Base-by-base conservation (phyloP, 2,888 invertebrate genomes). In the Ecliptopera silaceata region DNA sequence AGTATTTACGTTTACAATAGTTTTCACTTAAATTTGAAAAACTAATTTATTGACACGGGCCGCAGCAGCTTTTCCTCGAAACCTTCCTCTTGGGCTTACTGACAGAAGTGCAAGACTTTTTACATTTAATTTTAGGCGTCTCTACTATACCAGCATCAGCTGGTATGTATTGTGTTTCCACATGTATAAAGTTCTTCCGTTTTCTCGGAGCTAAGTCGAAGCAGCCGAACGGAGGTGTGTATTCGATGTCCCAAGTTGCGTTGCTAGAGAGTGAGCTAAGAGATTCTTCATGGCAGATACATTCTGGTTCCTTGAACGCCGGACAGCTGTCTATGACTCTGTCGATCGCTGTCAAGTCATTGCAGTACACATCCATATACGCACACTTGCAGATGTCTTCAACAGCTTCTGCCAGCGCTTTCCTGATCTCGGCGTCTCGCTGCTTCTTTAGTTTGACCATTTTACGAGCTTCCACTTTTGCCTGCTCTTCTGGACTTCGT, bases 211-310 rank as follows among this genome's bases (percentile, higher is more conserved):
- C 88, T 1, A 94, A 89, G 64, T 93, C 93, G 47, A 95, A 93
- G 34, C 95, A 89, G 0, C 94, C 95, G 38, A 94, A 94, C 0
- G 95, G 95, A 0, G 95, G 94, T 0, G 95, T 95, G 49, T 95
- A 95, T 58, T 94, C 95, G 36, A 95, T 94, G 68, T 95, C 94
- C 80, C 94, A 92, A 54, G 95, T 94, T 1, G 93, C 93, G 59
- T 94, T 94, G 50, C 92, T 92, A 0, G 92, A 92, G 1, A 89
- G 61, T 8, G 89, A 88, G 61, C 89, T 88, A 12, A 89, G 54
- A 0, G 88, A 88, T 64, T 88, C 86, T 12, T 80, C 83, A 41
- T 81, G 68, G 43, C 91, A 91, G 11, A 88, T 53, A 50, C 91
- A 91, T 0, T 81, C 86, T 0, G 90, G 89, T 22, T 88, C 90